These are phyloP conservation scores for Peromyscus californicus DNA, from an alignment of 2,113 vertebrate genomes.

Conservation along the genomic window DNA sequence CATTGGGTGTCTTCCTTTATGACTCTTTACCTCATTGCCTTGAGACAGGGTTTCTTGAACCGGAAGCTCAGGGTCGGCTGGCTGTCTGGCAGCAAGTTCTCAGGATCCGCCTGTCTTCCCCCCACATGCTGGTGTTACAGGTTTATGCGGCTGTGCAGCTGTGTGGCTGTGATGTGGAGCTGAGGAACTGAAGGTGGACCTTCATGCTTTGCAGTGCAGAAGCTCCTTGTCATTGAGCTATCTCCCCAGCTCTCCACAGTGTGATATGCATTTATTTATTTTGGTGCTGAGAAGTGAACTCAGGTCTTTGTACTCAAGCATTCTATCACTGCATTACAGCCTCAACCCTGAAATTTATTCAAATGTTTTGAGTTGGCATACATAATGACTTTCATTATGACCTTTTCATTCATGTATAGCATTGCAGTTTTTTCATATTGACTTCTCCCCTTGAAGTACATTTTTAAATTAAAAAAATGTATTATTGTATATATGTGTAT, in stretches of 20 bases:
- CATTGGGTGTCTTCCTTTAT: background rate
- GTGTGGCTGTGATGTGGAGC: background rate
- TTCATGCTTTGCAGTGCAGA: background rate
- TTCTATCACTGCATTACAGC: background rate
- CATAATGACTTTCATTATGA: background rate
- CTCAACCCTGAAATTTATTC: background rate
- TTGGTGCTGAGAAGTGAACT: background rate
- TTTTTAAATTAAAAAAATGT: background rate
- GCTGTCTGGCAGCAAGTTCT: background rate
- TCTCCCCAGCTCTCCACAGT: too few relatives aligned
- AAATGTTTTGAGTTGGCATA: background rate
- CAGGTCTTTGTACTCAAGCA: background rate
- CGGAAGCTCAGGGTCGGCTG: background rate
- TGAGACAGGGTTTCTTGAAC: background rate
- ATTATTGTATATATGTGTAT: background rate
- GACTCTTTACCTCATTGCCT: background rate
- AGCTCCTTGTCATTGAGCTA: background rate
- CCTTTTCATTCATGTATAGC: background rate
- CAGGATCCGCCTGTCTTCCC: background rate
- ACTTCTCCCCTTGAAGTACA: background rate
- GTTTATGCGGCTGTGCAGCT: background rate
- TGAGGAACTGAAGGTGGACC: background rate
- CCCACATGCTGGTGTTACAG: background rate
- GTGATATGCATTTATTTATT: background rate
- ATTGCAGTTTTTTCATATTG: background rate